phyloP scores from a whole-genome alignment of 2,888 invertebrate genomes.

The Drosophila atripex region DNA sequence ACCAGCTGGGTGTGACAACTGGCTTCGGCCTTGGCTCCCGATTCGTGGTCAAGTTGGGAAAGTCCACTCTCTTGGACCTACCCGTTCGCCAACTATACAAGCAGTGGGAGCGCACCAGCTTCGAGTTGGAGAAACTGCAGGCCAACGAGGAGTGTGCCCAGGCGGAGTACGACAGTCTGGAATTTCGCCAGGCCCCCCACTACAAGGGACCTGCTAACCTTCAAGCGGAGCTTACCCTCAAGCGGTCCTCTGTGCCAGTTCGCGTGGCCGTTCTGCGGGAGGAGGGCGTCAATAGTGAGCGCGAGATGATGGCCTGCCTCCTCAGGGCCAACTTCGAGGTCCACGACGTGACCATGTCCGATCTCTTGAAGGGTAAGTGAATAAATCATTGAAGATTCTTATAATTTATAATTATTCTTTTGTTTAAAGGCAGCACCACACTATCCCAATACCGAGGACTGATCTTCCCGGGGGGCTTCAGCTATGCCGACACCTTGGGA shows the following conservation, averaged over 20 bases:
- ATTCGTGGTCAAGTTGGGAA: constrained; percentile 62
- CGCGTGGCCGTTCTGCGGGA: constrained; percentile 96
- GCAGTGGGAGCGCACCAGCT: constrained; percentile 98
- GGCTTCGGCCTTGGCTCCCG: constrained; percentile 87
- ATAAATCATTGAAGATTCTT: neutral
- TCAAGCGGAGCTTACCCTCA: constrained; percentile 84
- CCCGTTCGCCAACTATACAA: constrained; percentile 89
- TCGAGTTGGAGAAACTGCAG: constrained; percentile 93
- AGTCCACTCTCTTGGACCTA: constrained; percentile 85
- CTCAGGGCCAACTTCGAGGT: constrained; percentile 95
- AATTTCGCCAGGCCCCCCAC: constrained; percentile 88
- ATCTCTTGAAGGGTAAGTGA: constrained; percentile 86
- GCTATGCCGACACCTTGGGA: constrained; percentile 98
- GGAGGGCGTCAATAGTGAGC: constrained; percentile 97
- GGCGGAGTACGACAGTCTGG: constrained; percentile 90
- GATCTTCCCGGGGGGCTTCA: constrained; percentile 98
- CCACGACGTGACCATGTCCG: constrained; percentile 97
- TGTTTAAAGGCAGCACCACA: constrained; percentile 86
- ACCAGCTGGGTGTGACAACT: constrained; percentile 88
- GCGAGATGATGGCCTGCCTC: constrained; percentile 97
- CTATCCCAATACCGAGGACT: constrained; percentile 94
- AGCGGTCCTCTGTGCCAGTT: constrained; percentile 84
- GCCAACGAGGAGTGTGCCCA: constrained; percentile 91
- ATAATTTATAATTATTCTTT: neutral
- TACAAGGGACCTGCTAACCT: constrained; percentile 88